Conservation (phyloP, 2,797 vertebrate species). For the Myioborus miniatus region DNA sequence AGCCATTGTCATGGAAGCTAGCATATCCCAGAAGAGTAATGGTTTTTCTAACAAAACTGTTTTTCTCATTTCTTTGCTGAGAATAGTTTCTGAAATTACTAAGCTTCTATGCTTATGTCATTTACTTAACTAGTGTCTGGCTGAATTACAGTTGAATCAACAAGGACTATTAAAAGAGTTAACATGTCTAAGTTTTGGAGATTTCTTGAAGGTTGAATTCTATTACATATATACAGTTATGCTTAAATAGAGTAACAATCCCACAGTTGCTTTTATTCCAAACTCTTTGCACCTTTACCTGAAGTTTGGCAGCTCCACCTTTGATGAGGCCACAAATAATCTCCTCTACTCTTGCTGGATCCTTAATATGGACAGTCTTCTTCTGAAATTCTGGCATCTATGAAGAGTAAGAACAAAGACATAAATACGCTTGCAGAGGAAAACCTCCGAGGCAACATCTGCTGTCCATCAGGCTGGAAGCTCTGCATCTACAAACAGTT, state of each 20-base stretch:
- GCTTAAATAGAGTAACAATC: background rate
- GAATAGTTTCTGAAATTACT: constrained; percentile 1
- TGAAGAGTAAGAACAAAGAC: constrained; percentile 10
- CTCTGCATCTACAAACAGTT: background rate
- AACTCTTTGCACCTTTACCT: constrained; percentile 77
- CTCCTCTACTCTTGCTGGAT: constrained; percentile 92
- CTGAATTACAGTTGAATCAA: background rate
- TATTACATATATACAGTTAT: background rate
- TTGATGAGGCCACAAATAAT: constrained; percentile 96
- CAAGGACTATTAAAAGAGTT: background rate
- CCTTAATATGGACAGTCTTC: constrained; percentile 91
- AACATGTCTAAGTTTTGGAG: background rate
- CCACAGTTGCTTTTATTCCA: background rate
- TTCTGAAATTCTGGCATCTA: constrained; percentile 99
- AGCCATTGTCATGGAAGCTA: background rate
- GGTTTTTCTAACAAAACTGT: background rate
- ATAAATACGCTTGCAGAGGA: background rate
- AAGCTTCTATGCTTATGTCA: background rate
- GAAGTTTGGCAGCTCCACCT: constrained; percentile 93
- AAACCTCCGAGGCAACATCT: background rate
- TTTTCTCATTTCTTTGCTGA: background rate
- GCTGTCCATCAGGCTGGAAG: background rate
- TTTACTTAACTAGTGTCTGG: background rate
- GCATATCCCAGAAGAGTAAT: background rate
- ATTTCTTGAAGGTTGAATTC: background rate